A percentile compares a stretch with the other conserved stretches of the same genome.
Evolutionary conservation across 2,113 vertebrate genomes (phyloP).

Genomic region (Corvus moneduloides): DNA sequence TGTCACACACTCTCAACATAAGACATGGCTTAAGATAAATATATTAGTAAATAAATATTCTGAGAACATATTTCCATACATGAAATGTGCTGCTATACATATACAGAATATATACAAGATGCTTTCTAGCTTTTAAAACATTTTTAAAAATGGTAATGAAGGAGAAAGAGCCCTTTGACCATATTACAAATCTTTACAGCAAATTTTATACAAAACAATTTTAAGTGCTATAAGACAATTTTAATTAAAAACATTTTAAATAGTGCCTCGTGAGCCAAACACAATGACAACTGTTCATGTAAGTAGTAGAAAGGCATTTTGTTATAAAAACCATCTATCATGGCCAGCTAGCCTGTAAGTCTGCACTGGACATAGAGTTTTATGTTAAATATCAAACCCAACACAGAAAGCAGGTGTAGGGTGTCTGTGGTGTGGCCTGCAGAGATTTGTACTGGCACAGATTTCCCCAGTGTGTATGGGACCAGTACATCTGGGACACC

Average conservation of each 20-base stretch:
- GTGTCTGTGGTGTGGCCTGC: neutral
- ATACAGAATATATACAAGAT: constrained; percentile 94
- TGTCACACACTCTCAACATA: constrained; percentile 93
- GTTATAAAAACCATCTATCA: constrained; percentile 39
- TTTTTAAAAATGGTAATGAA: constrained; percentile 87
- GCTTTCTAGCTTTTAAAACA: constrained; percentile 91
- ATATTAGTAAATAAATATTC: constrained; percentile 99
- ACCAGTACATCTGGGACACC: neutral
- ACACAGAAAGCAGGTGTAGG: neutral
- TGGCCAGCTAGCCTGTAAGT: neutral
- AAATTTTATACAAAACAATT: constrained; percentile 89
- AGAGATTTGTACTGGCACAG: neutral
- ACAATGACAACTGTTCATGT: constrained; percentile 53
- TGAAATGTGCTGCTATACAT: constrained; percentile 99
- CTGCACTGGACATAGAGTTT: constrained; percentile 4
- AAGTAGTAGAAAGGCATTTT: constrained; percentile 69
- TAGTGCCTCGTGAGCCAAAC: constrained; percentile 91
- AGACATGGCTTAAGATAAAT: constrained; percentile 99
- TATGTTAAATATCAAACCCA: neutral
- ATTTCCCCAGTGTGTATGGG: neutral
- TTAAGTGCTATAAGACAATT: constrained; percentile 91
- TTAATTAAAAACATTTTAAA: constrained; percentile 81
- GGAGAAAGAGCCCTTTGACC: constrained; percentile 87
- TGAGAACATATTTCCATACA: constrained; percentile 99
- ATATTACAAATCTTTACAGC: constrained; percentile 80